Evolutionary conservation across 1,140 invertebrate species (phyloP).

Genomic region (Brachionus plicatilis): DNA sequence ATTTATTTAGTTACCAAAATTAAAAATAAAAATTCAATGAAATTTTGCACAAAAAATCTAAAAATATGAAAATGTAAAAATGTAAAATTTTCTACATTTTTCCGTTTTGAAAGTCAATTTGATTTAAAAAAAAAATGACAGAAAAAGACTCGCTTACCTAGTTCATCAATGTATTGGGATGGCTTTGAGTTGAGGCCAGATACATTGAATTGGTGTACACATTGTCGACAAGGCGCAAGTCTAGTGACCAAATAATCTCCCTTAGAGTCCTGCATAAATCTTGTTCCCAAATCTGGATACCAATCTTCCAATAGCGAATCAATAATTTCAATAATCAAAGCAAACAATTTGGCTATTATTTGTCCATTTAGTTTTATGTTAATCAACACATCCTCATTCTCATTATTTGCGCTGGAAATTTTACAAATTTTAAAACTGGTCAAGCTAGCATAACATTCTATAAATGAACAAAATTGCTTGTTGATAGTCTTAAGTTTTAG

Average conservation of each 20-base stretch:
- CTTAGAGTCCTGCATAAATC: conserved; percentile 94
- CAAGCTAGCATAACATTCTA: conserved; percentile 12
- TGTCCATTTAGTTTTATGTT: conserved; percentile 23
- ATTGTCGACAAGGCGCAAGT: conserved; percentile 83
- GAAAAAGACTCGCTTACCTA: not conserved
- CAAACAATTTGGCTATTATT: conserved; percentile 15
- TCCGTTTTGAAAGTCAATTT: no score
- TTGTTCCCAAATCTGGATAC: conserved; percentile 88
- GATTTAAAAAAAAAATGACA: no score
- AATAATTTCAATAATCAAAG: conserved; percentile 57
- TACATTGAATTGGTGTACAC: conserved; percentile 50
- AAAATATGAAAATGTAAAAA: no score
- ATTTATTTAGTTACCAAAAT: no score
- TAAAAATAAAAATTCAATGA: no score
- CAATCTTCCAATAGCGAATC: conserved; percentile 94
- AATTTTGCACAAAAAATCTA: no score
- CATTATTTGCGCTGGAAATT: not conserved
- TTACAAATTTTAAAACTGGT: conserved; percentile 14
- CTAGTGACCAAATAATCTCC: conserved; percentile 88
- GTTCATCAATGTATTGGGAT: not conserved
- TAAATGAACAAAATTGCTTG: conserved; percentile 30
- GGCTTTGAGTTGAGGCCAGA: conserved; percentile 40
- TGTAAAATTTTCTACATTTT: no score
- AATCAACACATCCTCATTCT: not conserved
- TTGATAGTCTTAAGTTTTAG: not conserved